These are phyloP conservation scores for Philonicus albiceps DNA, from an alignment of 2,888 invertebrate species.

Conservation along the genomic window DNA sequence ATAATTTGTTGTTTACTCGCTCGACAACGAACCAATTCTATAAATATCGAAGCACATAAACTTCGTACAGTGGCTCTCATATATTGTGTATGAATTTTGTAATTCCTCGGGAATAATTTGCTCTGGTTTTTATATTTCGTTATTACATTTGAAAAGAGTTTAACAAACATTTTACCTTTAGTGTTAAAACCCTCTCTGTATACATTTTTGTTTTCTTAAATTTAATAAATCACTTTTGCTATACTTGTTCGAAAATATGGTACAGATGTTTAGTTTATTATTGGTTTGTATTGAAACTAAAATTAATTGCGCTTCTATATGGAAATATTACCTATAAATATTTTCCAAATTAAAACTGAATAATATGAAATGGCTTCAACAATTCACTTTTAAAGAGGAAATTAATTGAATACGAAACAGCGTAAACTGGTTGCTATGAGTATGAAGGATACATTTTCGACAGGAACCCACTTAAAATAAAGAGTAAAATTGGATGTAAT, in stretches of 20 bases:
- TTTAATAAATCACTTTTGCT: neutral
- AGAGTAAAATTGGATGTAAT: neutral
- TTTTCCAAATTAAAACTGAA: neutral
- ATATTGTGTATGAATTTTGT: neutral
- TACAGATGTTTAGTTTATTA: neutral
- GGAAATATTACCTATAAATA: neutral
- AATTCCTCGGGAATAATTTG: neutral
- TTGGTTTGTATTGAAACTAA: neutral
- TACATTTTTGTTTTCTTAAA: neutral
- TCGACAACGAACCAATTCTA: neutral
- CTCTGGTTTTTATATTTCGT: neutral
- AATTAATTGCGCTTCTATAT: neutral
- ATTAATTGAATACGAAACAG: neutral
- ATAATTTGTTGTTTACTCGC: neutral
- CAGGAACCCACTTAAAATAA: neutral
- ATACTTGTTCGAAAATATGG: neutral
- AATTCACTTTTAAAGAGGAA: neutral
- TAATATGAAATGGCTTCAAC: neutral
- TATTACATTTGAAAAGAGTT: neutral
- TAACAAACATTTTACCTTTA: neutral
- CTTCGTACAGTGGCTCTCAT: neutral
- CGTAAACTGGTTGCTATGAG: neutral
- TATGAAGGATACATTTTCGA: neutral
- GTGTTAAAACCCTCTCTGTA: neutral
- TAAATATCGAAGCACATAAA: neutral